phyloP scores from a whole-genome alignment of 2,888 invertebrate species.

The Suillia variegata region DNA sequence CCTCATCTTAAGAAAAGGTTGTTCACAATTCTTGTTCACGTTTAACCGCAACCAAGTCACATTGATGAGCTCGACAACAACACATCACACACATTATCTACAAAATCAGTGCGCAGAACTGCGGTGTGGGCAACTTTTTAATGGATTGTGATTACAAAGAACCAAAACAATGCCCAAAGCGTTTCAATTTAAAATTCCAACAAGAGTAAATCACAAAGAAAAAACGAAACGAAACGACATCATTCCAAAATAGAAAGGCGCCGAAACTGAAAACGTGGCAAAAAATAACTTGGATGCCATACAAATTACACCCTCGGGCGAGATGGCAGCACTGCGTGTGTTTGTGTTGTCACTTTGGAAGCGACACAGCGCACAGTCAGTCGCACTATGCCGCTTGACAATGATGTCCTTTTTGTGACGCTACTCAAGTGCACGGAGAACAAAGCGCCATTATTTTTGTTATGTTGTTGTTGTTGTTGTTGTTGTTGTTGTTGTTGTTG shows the following conservation, averaged over 20 bases:
- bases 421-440: slow-evolving; percentile 58
- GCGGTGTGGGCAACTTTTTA: slow-evolving; percentile 49
- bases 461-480: slow-evolving; percentile 20
- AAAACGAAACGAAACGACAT: background rate
- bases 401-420: slow-evolving; percentile 46
- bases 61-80: slow-evolving; percentile 6
- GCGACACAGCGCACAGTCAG: slow-evolving; percentile 30
- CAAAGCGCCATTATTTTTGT: slow-evolving; percentile 37
- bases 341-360: slow-evolving; percentile 50
- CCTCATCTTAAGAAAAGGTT: too few relatives aligned
- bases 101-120: too few relatives aligned
- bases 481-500: too few relatives aligned
- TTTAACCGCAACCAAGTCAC: too few relatives aligned
- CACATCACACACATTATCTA: slow-evolving; percentile 1
- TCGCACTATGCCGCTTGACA: slow-evolving; percentile 15
- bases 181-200: slow-evolving; percentile 54
- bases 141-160: slow-evolving; percentile 58
- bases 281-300: slow-evolving; percentile 43
- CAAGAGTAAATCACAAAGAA: slow-evolving; percentile 18
- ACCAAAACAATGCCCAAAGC: slow-evolving; percentile 58
- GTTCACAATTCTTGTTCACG: too few relatives aligned
- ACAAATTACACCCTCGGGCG: slow-evolving; percentile 54
- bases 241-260: slow-evolving; percentile 4
- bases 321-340: slow-evolving; percentile 40
- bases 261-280: slow-evolving; percentile 29